Evolutionary conservation across 2,888 invertebrate species (phyloP), one percentile per base, ranked within the genome.

Genomic region (Schizotus pectinicornis): DNA sequence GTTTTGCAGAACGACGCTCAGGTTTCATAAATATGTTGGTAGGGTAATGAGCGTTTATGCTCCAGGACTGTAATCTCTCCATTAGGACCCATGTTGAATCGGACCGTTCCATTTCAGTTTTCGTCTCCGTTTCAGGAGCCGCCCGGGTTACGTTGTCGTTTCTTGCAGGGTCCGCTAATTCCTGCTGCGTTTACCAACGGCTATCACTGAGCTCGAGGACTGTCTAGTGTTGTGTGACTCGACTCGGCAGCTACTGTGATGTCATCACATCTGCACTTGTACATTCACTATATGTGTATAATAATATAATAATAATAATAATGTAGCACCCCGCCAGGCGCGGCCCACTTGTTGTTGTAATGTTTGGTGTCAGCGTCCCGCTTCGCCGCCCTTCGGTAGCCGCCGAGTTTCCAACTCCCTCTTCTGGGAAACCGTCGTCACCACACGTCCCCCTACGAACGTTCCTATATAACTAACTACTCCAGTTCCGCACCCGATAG

Each of bases 161-260:
- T 81, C 80, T 89, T 90, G 68, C 90, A 95, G 95, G 95, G 94
- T 81, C 93, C 95, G 81, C 87, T 96, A 87, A 95, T 96, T 88
- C 95, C 95, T 84, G 94, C 95, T 85, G 95, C 95, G 85, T 96
- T 95, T 86, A 95, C 95, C 87, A 96, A 96, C 87, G 96, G 96
- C 85, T 95, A 95, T 88, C 95, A 95, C 89, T 92, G 91, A 92
- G 84, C 74, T 71, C 69, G 69, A 71, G 75, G 72, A 74, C 75
- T 73, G 69, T 74, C 65, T 68, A 68, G 72, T 72, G 70, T 71
- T 68, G 69, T 74, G 84, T 85, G 81, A 81, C 71, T 75, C 76
- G 72, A 73, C 74, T 76, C 72, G 76, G 79, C 79, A 78, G 80
- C 79, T 77, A 74, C 77, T 77, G 79, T 79, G 79, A 78, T 77